These are phyloP conservation scores for Caenorhabditis virilis DNA, from an alignment of 2,888 invertebrate genomes.

Conservation along the genomic window DNA sequence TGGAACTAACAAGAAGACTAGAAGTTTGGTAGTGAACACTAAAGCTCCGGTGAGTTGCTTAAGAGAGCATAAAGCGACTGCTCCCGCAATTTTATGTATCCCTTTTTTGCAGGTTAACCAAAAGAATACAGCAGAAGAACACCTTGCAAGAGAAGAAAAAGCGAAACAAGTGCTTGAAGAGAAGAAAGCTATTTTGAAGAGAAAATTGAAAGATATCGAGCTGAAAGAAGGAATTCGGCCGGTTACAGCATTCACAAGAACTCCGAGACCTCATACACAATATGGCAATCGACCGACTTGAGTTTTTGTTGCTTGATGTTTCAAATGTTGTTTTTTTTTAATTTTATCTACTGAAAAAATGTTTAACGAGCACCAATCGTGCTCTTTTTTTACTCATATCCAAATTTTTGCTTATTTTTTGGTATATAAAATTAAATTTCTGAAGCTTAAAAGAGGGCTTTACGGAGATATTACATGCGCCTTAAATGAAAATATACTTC, in stretches of 20 bases:
- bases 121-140: constrained; percentile 22
- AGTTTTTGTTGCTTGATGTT: no score
- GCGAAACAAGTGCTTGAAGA: constrained; percentile 40
- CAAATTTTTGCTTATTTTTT: no score
- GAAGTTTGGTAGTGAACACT: constrained; percentile 65
- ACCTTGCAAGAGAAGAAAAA: constrained; percentile 33
- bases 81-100: background rate
- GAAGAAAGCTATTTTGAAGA: constrained; percentile 40
- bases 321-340: no score
- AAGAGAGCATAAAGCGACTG: no score
- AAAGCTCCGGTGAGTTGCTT: constrained; percentile 32
- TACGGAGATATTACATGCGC: no score
- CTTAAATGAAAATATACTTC: no score
- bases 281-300: no score
- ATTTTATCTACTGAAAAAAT: no score
- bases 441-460: no score
- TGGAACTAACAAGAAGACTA: constrained; percentile 63
- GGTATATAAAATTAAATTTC: no score
- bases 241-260: constrained; percentile 27
- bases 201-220: constrained; percentile 42
- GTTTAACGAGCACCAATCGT: no score
- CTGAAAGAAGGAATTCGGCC: constrained; percentile 37
- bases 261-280: constrained; percentile 34
- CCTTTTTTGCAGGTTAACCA: constrained; percentile 19
- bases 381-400: no score